These are phyloP conservation scores for Sternotherus odoratus DNA, from an alignment of 2,797 vertebrate species.

Conservation along the genomic window DNA sequence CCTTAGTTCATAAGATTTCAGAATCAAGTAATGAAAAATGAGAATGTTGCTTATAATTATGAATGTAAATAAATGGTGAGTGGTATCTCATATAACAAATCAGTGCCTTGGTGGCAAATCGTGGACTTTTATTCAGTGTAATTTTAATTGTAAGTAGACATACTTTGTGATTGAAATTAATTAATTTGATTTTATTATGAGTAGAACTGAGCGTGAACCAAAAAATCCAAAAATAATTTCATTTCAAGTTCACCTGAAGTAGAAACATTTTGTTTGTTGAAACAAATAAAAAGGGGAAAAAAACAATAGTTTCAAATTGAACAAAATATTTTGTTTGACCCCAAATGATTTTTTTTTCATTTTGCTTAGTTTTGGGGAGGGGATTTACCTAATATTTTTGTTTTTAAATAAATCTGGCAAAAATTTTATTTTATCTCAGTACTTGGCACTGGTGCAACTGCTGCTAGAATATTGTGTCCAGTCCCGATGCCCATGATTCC, in stretches of 20 bases:
- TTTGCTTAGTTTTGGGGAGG: neutral
- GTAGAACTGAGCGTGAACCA: neutral
- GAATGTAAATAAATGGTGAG: slow-evolving; percentile 52
- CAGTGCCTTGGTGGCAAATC: neutral
- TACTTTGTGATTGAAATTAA: neutral
- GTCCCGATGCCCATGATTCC: neutral
- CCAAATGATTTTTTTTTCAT: neutral
- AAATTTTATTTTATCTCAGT: neutral
- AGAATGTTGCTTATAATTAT: slow-evolving; percentile 16
- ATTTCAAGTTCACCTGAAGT: neutral
- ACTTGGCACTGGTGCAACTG: neutral
- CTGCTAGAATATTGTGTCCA: neutral
- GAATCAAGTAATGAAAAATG: slow-evolving; percentile 13
- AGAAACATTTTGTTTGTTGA: neutral
- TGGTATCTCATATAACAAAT: neutral
- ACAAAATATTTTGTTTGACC: neutral
- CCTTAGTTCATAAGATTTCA: slow-evolving; percentile 41
- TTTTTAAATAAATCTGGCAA: neutral
- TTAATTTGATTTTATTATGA: slow-evolving; percentile 17
- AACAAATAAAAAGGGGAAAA: neutral
- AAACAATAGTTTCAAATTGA: neutral
- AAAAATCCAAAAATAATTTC: neutral
- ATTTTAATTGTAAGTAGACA: neutral
- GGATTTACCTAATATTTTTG: neutral
- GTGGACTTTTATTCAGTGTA: neutral